These are phyloP conservation scores for Stegostoma tigrinum DNA, from an alignment of 2,113 vertebrate species.

Conservation along the genomic window DNA sequence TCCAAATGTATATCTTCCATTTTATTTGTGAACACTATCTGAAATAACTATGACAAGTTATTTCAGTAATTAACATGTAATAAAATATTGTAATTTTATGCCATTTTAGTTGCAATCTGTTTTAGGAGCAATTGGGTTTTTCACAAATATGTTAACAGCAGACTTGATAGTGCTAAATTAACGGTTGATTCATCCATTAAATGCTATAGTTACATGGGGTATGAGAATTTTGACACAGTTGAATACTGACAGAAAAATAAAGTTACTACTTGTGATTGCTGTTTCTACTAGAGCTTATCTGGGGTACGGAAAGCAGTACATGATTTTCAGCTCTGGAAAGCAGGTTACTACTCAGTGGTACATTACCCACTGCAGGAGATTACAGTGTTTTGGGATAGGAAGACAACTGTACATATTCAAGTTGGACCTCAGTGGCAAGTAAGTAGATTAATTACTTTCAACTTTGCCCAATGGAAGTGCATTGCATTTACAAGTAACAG, in stretches of 20 bases:
- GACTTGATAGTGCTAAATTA: background rate
- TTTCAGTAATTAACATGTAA: background rate
- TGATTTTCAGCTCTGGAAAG: slow-evolving; percentile 84
- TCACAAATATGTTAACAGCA: background rate
- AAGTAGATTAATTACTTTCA: slow-evolving; percentile 40
- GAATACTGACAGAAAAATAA: background rate
- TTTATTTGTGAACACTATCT: background rate
- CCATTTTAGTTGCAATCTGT: background rate
- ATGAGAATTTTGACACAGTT: background rate
- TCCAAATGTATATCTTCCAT: background rate
- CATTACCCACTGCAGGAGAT: slow-evolving; percentile 82
- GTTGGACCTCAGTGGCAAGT: slow-evolving; percentile 92
- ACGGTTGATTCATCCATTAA: background rate
- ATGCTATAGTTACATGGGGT: background rate
- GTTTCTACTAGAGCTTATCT: slow-evolving; percentile 54
- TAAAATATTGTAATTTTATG: background rate
- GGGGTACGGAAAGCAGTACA: slow-evolving; percentile 63
- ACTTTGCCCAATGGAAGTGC: background rate
- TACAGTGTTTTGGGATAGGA: slow-evolving; percentile 90
- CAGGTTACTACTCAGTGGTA: slow-evolving; percentile 82
- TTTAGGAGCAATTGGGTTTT: background rate
- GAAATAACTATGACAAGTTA: background rate
- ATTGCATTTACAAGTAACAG: background rate
- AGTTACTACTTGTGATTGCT: background rate
- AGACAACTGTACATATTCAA: slow-evolving; percentile 89